Conservation (phyloP, 2,113 vertebrate species). For the Dolichotis patagonum region DNA sequence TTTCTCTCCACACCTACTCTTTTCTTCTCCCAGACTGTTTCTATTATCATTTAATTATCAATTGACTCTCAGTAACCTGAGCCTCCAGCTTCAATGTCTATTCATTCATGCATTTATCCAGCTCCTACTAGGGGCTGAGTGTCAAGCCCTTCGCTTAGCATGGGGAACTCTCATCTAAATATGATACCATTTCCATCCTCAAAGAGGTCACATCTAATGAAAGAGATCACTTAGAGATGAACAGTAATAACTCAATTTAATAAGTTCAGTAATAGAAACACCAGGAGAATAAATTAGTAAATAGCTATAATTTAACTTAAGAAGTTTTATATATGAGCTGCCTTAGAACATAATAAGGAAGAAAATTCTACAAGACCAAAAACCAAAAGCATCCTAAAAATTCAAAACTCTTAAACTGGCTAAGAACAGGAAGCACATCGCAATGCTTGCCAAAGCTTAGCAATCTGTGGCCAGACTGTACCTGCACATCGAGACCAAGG, state of each 20-base stretch:
- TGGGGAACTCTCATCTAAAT: not conserved
- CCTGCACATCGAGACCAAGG: not conserved
- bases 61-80: not conserved
- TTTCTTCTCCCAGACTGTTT: not conserved
- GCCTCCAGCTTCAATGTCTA: not conserved
- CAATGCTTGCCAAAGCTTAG: not conserved
- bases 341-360: not conserved
- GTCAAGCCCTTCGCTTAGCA: not conserved
- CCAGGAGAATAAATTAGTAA: not conserved
- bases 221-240: slow-evolving; percentile 5
- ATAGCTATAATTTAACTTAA: slow-evolving; percentile 11
- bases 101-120: not conserved
- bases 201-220: too few relatives aligned
- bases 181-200: not conserved
- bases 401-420: not conserved
- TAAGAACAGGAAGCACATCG: not conserved
- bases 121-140: not conserved
- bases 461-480: not conserved
- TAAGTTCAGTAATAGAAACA: slow-evolving; percentile 26
- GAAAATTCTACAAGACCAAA: not conserved
- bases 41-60: not conserved
- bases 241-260: not conserved
- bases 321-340: not conserved
- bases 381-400: not conserved
- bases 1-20: not conserved